Base-by-base conservation (phyloP, 2,113 vertebrate species). In the Peromyscus leucopus region DNA sequence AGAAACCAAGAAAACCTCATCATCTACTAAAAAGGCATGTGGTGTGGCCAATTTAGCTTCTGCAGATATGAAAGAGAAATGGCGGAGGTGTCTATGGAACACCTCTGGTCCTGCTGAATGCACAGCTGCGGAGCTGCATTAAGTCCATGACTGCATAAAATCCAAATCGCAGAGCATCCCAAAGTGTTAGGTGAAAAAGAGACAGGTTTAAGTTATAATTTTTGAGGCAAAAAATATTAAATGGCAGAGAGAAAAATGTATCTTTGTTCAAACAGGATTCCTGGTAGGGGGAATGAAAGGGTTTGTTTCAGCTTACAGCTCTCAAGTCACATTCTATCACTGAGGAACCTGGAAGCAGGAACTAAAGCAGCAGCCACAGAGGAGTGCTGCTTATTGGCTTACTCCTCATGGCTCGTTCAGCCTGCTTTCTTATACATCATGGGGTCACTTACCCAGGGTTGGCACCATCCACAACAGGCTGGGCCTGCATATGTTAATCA, bases 1-100 rank as follows among this genome's bases (percentile, higher is more conserved):
- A 63, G 57, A 86, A 86, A 46, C 26, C 28, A 12, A 69, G 86
- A 78, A 96, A 97, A 94, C 65, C 86, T 94, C 88, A 96, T 96
- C 83, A 94, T 83, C 89, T 65, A 84, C 95, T 90, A 61, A 90
- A 89, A 96, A 90, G 69, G 51, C 28, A 0, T 75, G 51, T 31
- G 19, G 91, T 93, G 28, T 46, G 82, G 91, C 71, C 82, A 95
- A 22, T 96, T 96, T 83, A 76, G 94, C 59, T 90, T 74, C 71
- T 92, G 51, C 4, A 19, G 65, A 76, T 51, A 74, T n/a, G 51
- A 92, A 87, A 94, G 90, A 84, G 80, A 93, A 85, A 72, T 15
- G 33, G 31, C 42, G 91, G 61, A 2, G 31, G 57, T 24, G 65
- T 78, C 59, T 88, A 87, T 92, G 7, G 42, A 93, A 84, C 2